Evolutionary conservation across 2,888 invertebrate genomes (phyloP).

Genomic region (Pelosia muscerda): DNA sequence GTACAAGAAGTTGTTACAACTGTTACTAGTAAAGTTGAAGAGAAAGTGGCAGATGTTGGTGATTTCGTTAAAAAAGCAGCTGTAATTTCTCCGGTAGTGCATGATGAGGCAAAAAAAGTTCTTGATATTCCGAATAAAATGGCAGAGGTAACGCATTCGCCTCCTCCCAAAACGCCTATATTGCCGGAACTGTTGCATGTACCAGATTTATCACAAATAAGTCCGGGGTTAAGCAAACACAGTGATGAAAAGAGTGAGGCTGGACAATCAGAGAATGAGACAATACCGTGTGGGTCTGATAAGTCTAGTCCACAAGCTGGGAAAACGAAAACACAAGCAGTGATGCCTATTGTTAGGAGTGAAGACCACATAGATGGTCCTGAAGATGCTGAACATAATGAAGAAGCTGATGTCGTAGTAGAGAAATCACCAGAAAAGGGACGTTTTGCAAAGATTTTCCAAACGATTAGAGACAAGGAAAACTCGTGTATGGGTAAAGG

Average conservation of each 20-base stretch:
- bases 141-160: slow-evolving; percentile 72
- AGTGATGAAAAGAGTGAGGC: slow-evolving; percentile 81
- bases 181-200: slow-evolving; percentile 76
- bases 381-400: slow-evolving; percentile 57
- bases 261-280: slow-evolving; percentile 82
- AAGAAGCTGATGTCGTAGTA: slow-evolving; percentile 75
- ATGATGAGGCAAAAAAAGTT: slow-evolving; percentile 68
- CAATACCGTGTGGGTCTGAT: slow-evolving; percentile 81
- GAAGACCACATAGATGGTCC: slow-evolving; percentile 76
- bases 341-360: slow-evolving; percentile 81
- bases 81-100: slow-evolving; percentile 64
- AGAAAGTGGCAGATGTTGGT: slow-evolving; percentile 72
- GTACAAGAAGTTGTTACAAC: slow-evolving; percentile 55
- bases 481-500: slow-evolving; percentile 83
- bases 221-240: slow-evolving; percentile 76
- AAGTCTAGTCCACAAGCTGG: slow-evolving; percentile 81
- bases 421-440: slow-evolving; percentile 77
- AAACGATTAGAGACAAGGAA: slow-evolving; percentile 79
- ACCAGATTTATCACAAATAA: slow-evolving; percentile 77
- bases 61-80: slow-evolving; percentile 73
- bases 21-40: slow-evolving; percentile 59
- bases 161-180: slow-evolving; percentile 80
- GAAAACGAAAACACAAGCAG: slow-evolving; percentile 81
- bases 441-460: slow-evolving; percentile 77
- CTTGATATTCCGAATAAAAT: slow-evolving; percentile 72